Conservation (phyloP, 2,888 invertebrate genomes). For the Antitype chi region DNA sequence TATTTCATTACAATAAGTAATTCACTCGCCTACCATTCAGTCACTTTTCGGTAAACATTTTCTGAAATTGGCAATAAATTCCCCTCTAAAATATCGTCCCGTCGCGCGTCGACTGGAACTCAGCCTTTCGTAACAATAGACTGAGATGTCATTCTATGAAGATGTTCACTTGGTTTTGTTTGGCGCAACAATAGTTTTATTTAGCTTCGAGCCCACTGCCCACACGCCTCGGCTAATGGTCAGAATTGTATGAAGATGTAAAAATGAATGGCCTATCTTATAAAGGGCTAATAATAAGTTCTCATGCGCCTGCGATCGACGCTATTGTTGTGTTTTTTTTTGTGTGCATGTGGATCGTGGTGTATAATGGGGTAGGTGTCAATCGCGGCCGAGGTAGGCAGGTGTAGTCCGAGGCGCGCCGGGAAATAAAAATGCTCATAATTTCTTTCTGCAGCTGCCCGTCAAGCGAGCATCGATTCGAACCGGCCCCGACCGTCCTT, state of each 20-base stretch:
- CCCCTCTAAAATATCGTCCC: slow-evolving; percentile 84
- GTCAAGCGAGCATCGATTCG: slow-evolving; percentile 86
- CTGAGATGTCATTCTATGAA: slow-evolving; percentile 85
- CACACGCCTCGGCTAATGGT: slow-evolving; percentile 90
- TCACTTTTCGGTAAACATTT: slow-evolving; percentile 89
- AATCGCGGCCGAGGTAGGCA: slow-evolving; percentile 85
- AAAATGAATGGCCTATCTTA: slow-evolving; percentile 87
- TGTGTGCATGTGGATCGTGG: slow-evolving; percentile 76
- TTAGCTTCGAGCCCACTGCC: slow-evolving; percentile 89
- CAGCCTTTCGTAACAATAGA: slow-evolving; percentile 83
- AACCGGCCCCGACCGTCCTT: slow-evolving; percentile 79
- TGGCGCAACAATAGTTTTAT: slow-evolving; percentile 89
- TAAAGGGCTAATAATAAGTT: slow-evolving; percentile 89
- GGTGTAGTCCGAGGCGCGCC: slow-evolving; percentile 77
- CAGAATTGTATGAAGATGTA: slow-evolving; percentile 89
- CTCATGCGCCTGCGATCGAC: slow-evolving; percentile 87
- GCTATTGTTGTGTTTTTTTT: slow-evolving; percentile 87
- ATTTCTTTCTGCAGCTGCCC: slow-evolving; percentile 90
- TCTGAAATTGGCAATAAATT: slow-evolving; percentile 90
- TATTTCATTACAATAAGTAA: slow-evolving; percentile 90
- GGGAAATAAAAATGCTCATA: slow-evolving; percentile 89
- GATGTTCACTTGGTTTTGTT: slow-evolving; percentile 90
- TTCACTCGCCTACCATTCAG: slow-evolving; percentile 88
- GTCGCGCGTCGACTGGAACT: slow-evolving; percentile 76
- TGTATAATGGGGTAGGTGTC: slow-evolving; percentile 89